phyloP scores from a whole-genome alignment of 2,888 invertebrate species.

The Scaptomyza tumidula region DNA sequence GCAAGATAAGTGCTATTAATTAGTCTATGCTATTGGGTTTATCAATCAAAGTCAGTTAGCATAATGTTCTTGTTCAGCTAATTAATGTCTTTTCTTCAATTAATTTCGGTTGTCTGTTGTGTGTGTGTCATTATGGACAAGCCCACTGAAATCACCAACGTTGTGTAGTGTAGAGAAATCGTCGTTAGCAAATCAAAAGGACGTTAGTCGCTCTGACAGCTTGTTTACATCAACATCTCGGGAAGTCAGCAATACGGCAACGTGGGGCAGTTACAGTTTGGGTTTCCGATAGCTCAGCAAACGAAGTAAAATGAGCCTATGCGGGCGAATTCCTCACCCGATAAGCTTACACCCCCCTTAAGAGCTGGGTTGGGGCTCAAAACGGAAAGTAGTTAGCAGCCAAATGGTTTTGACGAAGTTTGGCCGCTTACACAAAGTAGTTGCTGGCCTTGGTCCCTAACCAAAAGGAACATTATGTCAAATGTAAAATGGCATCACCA shows the following conservation, averaged over 20 bases:
- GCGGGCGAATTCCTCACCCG: conserved; percentile 29
- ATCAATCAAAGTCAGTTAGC: conserved; percentile 31
- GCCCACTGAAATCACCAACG: conserved; percentile 4
- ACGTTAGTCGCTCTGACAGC: conserved; percentile 69
- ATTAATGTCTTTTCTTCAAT: conserved; percentile 25
- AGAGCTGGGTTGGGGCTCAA: background rate
- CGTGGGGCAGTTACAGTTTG: conserved; percentile 19
- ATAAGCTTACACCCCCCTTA: conserved; percentile 7
- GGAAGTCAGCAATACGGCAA: conserved; percentile 31
- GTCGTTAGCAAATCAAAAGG: conserved; percentile 65
- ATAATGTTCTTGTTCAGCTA: conserved; percentile 15
- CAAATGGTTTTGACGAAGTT: conserved; percentile 55
- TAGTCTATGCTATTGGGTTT: background rate
- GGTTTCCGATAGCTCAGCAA: conserved; percentile 32
- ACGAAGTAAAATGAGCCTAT: conserved; percentile 44
- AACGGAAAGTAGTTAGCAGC: conserved; percentile 57
- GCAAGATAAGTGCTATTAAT: conserved; percentile 1
- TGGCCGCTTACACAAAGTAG: conserved; percentile 25
- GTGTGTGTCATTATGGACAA: conserved; percentile 1
- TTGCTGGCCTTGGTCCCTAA: background rate
- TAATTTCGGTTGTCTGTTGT: background rate
- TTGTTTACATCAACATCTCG: conserved; percentile 69
- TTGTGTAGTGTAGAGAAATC: conserved; percentile 38
- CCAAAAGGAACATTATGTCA: conserved; percentile 34
- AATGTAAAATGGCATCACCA: conserved; percentile 48